Evolutionary conservation across 1,140 invertebrate genomes (phyloP).

Genomic region (Argopecten irradians): DNA sequence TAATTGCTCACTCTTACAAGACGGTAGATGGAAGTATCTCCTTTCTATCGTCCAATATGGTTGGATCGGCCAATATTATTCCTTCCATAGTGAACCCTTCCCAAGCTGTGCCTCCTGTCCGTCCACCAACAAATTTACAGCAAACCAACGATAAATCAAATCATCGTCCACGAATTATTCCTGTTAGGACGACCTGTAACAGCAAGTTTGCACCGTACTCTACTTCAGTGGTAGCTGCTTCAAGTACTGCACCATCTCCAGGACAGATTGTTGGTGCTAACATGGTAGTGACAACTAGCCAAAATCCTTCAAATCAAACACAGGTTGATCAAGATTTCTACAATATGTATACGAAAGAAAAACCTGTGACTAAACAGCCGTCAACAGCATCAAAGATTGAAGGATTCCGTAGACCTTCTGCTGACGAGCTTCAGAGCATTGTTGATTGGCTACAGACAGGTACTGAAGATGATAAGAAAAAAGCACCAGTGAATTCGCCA

Average conservation of each 20-base stretch:
- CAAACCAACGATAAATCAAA: slow-evolving; percentile 25
- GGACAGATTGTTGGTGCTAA: background rate
- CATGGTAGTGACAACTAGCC: background rate
- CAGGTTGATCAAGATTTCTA: background rate
- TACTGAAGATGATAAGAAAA: slow-evolving; percentile 49
- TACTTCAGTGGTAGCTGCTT: background rate
- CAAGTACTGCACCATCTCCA: background rate
- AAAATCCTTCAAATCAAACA: background rate
- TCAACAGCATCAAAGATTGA: background rate
- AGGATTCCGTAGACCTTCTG: slow-evolving; percentile 41
- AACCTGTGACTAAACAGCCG: background rate
- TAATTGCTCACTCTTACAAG: background rate
- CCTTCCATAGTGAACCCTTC: background rate
- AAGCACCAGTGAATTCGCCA: background rate
- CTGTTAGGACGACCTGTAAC: background rate
- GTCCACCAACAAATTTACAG: slow-evolving; percentile 26
- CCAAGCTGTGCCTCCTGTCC: background rate
- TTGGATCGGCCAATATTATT: background rate
- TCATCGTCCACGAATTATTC: slow-evolving; percentile 31
- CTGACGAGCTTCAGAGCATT: slow-evolving; percentile 49
- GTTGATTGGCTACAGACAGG: slow-evolving; percentile 53
- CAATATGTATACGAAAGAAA: background rate
- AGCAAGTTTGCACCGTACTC: background rate
- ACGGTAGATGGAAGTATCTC: background rate
- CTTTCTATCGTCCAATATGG: background rate